phyloP scores from a whole-genome alignment of 1,140 invertebrate species.

The Bactericera cockerelli region DNA sequence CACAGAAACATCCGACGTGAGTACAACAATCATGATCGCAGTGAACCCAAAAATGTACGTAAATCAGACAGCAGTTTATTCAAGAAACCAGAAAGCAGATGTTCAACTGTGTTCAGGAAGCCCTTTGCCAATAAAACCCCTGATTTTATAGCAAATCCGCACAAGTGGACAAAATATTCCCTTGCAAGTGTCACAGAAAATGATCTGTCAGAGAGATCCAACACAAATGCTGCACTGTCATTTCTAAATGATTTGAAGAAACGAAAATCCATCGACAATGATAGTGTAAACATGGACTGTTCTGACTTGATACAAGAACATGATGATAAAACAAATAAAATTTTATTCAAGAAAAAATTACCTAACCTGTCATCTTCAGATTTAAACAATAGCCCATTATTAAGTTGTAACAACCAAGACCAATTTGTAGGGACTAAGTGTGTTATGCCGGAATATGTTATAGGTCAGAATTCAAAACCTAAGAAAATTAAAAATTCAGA shows the following conservation, averaged over 20 bases:
- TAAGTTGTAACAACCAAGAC: too few relatives aligned
- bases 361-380: background rate
- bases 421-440: background rate
- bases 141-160: background rate
- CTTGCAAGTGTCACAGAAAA: background rate
- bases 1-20: background rate
- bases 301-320: background rate
- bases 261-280: background rate
- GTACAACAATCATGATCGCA: background rate
- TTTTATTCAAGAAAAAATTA: slow-evolving; percentile 1
- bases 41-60: background rate
- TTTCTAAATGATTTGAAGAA: slow-evolving; percentile 3
- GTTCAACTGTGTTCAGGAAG: background rate
- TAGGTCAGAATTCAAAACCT: background rate
- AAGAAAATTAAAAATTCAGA: background rate
- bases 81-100: background rate
- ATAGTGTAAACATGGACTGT: background rate
- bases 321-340: background rate
- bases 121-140: background rate
- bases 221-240: background rate
- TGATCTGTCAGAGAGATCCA: background rate
- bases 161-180: slow-evolving; percentile 5
- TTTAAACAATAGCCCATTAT: too few relatives aligned
- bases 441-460: slow-evolving; percentile 3
- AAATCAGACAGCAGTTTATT: background rate